Percentiles rank a stretch among this genome's conserved stretches.
phyloP scores from a whole-genome alignment of 2,797 vertebrate species.

The Anabas testudineus region DNA sequence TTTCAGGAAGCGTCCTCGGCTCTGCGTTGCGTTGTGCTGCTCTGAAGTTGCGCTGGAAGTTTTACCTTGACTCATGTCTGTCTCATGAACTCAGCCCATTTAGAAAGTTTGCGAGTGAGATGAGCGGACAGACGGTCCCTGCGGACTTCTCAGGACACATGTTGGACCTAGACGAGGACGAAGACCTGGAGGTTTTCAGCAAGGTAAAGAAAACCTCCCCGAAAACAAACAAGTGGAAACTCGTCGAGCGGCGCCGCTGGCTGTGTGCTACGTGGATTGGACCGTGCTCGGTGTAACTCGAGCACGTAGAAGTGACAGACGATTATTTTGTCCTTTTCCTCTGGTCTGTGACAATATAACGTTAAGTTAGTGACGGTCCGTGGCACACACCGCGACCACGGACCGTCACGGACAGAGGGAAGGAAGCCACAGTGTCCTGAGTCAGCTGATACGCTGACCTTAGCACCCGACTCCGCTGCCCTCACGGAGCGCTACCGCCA shows the following conservation, averaged over 20 bases:
- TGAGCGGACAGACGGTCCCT: slow-evolving; percentile 71
- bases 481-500: too few relatives aligned
- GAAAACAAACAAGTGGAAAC: background rate
- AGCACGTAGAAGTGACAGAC: background rate
- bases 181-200: slow-evolving; percentile 95
- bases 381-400: too few relatives aligned
- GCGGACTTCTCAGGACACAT: slow-evolving; percentile 77
- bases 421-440: background rate
- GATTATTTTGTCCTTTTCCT: too few relatives aligned
- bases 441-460: slow-evolving; percentile 60
- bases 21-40: background rate
- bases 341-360: too few relatives aligned
- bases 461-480: background rate
- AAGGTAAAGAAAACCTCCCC: slow-evolving; percentile 84
- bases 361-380: background rate
- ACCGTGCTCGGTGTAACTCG: background rate
- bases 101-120: slow-evolving; percentile 31
- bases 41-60: slow-evolving; percentile 44
- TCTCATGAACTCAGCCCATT: slow-evolving; percentile 29
- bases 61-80: slow-evolving; percentile 12
- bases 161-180: slow-evolving; percentile 91
- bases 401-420: background rate
- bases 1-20: background rate
- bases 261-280: slow-evolving; percentile 43
- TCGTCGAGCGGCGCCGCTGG: fast-evolving